Evolutionary conservation across 2,797 vertebrate genomes (phyloP).

Genomic region (Anniella stebbinsi): DNA sequence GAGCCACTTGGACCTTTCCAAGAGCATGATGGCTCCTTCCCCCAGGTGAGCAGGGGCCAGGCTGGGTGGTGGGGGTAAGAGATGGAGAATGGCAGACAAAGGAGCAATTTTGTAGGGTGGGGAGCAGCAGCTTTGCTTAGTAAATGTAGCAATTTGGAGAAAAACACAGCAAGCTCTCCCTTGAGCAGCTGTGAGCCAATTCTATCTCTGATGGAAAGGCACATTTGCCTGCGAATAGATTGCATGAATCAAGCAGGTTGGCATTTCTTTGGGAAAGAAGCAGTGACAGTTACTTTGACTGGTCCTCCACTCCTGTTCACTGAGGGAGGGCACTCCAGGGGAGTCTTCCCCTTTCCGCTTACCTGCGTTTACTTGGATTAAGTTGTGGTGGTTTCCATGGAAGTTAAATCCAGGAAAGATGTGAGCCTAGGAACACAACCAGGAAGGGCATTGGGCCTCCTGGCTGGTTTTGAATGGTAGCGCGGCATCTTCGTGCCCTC

Average conservation of each 20-base stretch:
- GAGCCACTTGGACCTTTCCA: conserved; percentile 84
- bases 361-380: no score
- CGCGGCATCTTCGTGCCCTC: no score
- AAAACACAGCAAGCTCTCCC: background rate
- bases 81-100: background rate
- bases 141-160: background rate
- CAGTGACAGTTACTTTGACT: background rate
- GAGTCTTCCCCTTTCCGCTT: no score
- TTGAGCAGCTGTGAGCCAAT: background rate
- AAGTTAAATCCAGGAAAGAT: no score
- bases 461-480: no score
- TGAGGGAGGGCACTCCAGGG: no score
- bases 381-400: no score
- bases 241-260: background rate
- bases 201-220: background rate
- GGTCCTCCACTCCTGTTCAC: background rate
- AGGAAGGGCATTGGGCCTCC: no score
- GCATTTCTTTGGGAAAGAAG: background rate
- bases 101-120: background rate
- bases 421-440: no score
- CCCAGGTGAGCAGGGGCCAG: conserved; percentile 70
- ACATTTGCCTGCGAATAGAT: background rate
- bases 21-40: conserved; percentile 80
- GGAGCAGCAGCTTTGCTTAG: background rate
- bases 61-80: background rate